phyloP scores from a whole-genome alignment of 2,797 vertebrate species.

The Strix occidentalis region DNA sequence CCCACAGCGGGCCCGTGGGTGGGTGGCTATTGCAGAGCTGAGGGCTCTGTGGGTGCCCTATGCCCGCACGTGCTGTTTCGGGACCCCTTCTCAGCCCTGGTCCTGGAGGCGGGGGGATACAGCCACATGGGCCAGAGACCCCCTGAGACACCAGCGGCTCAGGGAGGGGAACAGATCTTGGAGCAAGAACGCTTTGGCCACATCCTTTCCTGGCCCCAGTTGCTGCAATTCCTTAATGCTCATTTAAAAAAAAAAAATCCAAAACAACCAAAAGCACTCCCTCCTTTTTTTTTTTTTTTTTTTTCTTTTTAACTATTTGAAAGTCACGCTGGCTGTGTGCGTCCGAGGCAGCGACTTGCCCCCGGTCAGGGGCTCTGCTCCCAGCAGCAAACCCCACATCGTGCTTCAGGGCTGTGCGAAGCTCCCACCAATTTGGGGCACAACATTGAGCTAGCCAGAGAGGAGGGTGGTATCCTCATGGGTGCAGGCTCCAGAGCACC shows the following conservation, averaged over 20 bases:
- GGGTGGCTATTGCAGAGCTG: accelerated
- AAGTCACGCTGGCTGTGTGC: accelerated
- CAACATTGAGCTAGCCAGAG: accelerated
- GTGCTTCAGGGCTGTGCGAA: background rate
- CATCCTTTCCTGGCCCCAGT: background rate
- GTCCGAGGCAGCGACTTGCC: accelerated
- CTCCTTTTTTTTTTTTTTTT: background rate
- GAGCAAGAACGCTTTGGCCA: background rate
- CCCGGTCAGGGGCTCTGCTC: accelerated
- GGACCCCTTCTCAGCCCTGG: background rate
- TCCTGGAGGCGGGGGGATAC: background rate
- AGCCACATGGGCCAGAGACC: background rate
- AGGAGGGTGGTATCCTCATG: background rate
- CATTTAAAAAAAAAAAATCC: background rate
- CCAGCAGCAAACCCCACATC: accelerated
- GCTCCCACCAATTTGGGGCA: background rate
- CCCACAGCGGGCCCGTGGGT: accelerated
- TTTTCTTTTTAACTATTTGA: background rate
- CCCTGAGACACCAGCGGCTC: background rate
- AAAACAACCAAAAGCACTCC: background rate
- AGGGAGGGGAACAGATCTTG: accelerated
- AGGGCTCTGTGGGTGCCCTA: background rate
- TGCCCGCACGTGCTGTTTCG: accelerated
- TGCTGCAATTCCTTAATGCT: background rate
- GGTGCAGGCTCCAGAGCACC: background rate